Percentiles rank a stretch among this genome's conserved stretches.
Conservation (phyloP, 92 coral and sea anemone genomes). For the Zoanthus solanderi region DNA sequence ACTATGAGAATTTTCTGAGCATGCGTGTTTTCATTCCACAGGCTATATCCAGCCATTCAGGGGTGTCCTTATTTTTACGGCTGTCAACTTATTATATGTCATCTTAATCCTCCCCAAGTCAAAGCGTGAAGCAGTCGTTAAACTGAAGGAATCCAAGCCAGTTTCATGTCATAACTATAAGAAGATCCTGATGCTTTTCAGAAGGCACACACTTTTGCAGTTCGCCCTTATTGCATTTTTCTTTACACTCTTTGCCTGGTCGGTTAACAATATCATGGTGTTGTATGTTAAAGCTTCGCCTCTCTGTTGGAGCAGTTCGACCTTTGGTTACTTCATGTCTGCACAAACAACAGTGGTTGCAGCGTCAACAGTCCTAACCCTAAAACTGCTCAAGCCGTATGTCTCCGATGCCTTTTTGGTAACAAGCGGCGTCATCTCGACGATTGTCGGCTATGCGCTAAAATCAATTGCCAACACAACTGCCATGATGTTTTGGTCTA, state of each 20-base stretch:
- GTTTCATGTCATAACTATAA: conserved; percentile 19
- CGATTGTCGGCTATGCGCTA: conserved; percentile 34
- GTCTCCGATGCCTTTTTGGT: too few species aligned
- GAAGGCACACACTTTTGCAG: conserved; percentile 29
- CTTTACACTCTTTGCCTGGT: conserved; percentile 52
- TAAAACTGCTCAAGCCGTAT: too few species aligned
- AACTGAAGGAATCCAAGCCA: conserved; percentile 39
- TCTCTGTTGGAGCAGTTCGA: conserved; percentile 61
- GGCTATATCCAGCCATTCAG: conserved; percentile 75
- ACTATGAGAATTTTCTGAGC: too few species aligned
- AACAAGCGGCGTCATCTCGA: not conserved
- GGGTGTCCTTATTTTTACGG: conserved; percentile 52
- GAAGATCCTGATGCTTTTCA: conserved; percentile 36
- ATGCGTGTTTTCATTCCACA: not conserved
- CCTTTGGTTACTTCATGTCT: conserved; percentile 61
- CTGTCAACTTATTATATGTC: conserved; percentile 51
- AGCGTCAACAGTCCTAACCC: conserved; percentile 42
- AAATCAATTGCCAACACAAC: conserved; percentile 68
- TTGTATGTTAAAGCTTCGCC: conserved; percentile 67
- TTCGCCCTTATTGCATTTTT: conserved; percentile 49
- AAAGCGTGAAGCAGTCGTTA: conserved; percentile 10
- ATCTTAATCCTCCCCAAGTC: conserved; percentile 61
- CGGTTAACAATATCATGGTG: conserved; percentile 50
- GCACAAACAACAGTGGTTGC: conserved; percentile 28
- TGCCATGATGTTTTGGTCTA: conserved; percentile 61